A percentile compares a stretch with the other conserved stretches of the same genome.
These are phyloP conservation scores for Dendrophyllia cribrosa DNA, from an alignment of 64 coral and sea anemone species.

Conservation along the genomic window DNA sequence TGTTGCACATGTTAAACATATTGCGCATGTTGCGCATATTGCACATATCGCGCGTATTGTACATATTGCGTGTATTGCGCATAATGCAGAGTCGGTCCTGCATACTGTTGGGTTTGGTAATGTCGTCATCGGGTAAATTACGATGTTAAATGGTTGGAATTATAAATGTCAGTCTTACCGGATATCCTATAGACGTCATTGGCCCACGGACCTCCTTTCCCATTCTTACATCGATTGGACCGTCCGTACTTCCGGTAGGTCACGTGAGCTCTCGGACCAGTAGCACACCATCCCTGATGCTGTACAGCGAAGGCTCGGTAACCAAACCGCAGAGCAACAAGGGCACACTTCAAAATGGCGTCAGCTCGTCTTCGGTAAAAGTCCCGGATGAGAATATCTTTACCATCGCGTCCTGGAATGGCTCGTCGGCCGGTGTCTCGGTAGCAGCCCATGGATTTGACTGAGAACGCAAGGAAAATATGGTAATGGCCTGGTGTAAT, in stretches of 20 bases:
- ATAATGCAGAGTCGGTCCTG: no score
- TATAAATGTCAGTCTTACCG: neutral
- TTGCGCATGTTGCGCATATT: no score
- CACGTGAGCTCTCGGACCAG: slow-evolving; percentile 18
- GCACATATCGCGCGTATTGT: no score
- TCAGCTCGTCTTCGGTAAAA: slow-evolving; percentile 14
- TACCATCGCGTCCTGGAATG: slow-evolving; percentile 26
- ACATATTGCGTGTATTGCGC: no score
- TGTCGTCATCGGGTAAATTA: no score
- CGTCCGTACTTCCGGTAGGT: slow-evolving; percentile 59
- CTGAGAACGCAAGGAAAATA: neutral
- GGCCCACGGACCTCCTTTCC: slow-evolving; percentile 64
- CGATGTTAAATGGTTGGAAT: no score
- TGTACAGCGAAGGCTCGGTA: slow-evolving; percentile 56
- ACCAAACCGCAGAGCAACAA: neutral
- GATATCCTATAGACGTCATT: slow-evolving; percentile 59
- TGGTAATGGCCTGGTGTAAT: neutral
- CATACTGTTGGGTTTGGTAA: no score
- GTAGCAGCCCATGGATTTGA: slow-evolving; percentile 45
- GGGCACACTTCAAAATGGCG: slow-evolving; percentile 58
- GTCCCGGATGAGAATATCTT: neutral
- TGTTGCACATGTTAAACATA: no score
- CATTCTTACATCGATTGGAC: slow-evolving; percentile 42
- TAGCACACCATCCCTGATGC: slow-evolving; percentile 56
- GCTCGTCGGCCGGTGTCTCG: slow-evolving; percentile 29